Evolutionary conservation across 1,140 invertebrate genomes (phyloP), one percentile per base, ranked within the genome.

Genomic region (Drosophila pandora): DNA sequence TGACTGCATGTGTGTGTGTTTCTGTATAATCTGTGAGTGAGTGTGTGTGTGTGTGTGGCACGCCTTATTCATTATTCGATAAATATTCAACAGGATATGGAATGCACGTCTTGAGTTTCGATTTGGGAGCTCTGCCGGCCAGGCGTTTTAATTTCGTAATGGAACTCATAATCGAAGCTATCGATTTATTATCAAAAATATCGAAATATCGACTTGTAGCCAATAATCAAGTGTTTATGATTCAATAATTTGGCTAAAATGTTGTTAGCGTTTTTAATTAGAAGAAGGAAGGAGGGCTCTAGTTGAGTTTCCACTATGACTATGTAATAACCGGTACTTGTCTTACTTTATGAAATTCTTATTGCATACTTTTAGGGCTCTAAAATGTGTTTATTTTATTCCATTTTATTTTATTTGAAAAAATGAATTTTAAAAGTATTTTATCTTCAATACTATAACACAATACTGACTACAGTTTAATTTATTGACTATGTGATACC

Each of bases 31-130:
- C 21, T 8, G 17, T 37, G 55, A 59, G 13, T 23, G 9, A 55
- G 13, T 64, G 13, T 23, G 9, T 61, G 13, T 28, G 22, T 23
- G 13, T 54, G 28, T 41, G n/a, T 13, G 22, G 37, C 28, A 32
- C 41, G 50, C 13, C 49, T 68, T 69, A 69, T 69, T 69, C 67
- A 69, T 69, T 69, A 69, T 69, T 69, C 67, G 67, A 69, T 69
- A 69, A 69, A 69, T 69, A 69, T 69, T 69, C 67, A 69, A 43
- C 67, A 57, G 34, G 13, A 0, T 37, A 32, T 34, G 62, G 52
- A 63, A 72, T 82, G 67, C 67, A 69, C 67, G 64, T 69, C 43
- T 69, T 68, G 41, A 32, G 50, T 7, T 47, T 48, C 50, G 49
- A 37, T 9, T 23, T 28, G 49, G 41, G 17, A 43, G 43, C 17